Percentiles rank a stretch among this genome's conserved stretches.
phyloP scores from a whole-genome alignment of 1,140 invertebrate species.

The Tachypleus tridentatus region DNA sequence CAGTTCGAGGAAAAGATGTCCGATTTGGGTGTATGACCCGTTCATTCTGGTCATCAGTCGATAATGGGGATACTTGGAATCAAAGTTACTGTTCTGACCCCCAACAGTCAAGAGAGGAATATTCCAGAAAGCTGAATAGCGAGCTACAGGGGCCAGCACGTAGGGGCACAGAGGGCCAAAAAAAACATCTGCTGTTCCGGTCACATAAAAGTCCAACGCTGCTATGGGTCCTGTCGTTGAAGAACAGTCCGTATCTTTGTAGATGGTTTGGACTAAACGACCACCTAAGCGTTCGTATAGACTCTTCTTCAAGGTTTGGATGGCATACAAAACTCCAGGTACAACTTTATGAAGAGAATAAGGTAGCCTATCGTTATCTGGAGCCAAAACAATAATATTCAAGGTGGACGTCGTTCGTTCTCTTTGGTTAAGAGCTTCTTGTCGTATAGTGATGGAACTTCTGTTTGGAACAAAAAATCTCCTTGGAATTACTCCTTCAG shows the following conservation, averaged over 20 bases:
- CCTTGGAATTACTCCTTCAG: no score
- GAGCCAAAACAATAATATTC: conserved; percentile 51
- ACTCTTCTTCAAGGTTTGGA: conserved; percentile 35
- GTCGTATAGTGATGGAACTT: no score
- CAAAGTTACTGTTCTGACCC: conserved; percentile 66
- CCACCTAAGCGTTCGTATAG: no score
- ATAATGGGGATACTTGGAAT: conserved; percentile 49
- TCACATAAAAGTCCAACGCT: conserved; percentile 60
- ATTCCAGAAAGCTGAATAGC: conserved; percentile 75
- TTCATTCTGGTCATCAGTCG: conserved; percentile 71
- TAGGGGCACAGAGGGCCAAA: conserved; percentile 85
- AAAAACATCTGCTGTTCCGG: conserved; percentile 55
- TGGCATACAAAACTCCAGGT: conserved; percentile 57
- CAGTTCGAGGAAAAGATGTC: conserved; percentile 49
- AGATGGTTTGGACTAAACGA: conserved; percentile 26
- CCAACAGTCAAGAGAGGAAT: conserved; percentile 76
- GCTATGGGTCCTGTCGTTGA: conserved; percentile 60
- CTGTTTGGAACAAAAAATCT: no score
- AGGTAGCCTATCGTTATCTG: conserved; percentile 45
- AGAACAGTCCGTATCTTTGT: conserved; percentile 61
- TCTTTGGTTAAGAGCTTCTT: no score
- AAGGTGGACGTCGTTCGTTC: background rate
- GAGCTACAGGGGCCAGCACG: conserved; percentile 73
- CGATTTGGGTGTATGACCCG: conserved; percentile 54
- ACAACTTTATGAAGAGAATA: conserved; percentile 55